Base-by-base conservation (phyloP, 2,113 vertebrate genomes). In the Zosterops borbonicus region DNA sequence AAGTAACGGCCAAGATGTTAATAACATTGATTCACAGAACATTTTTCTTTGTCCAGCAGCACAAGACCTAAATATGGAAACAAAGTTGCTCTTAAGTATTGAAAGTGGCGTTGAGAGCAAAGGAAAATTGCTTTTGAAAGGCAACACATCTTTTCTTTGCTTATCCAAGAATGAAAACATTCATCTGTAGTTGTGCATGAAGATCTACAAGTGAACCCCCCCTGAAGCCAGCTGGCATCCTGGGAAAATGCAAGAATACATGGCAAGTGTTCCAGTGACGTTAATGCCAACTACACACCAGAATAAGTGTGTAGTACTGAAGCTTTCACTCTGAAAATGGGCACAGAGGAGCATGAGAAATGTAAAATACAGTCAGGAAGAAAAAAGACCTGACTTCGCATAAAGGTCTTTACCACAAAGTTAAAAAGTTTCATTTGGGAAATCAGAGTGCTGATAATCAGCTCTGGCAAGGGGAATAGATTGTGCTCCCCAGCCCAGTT, bases 261-360 rank as follows among this genome's bases (percentile, higher is more conserved):
- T 3, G 44, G 47, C 69, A 84, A 56, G 33, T 3, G 31, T 47
- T 65, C 11, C 56, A 17, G 3, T 11, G 44, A 42, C 3, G 0
- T 31, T 50, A 63, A 78, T 22, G 28, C 27, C 33, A 55, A 35
- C 33, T 6, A 42, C 52, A 24, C 5, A 18, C 42, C 8, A 19
- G 11, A 59, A 6, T 2, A 47, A 33, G 17, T 0, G 0, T 9
- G 33, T 2, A 3, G 21, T 33, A 44, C 31, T 0, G 0, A 27
- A 47, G 35, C 16, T 60, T 47, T 33, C 12, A 9, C 7, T 29
- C 28, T 29, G 33, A 46, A 67, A 62, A 27, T 0, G 1, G 58
- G 39, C 44, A 29, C 8, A 9, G 12, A 60, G 37, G 5, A 20
- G 10, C 28, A n/a, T 19, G 12, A 44, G 31, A 64, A 64, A 44